These are phyloP conservation scores for Scaptomyza pallida DNA, from an alignment of 1,140 invertebrate genomes.

Conservation along the genomic window DNA sequence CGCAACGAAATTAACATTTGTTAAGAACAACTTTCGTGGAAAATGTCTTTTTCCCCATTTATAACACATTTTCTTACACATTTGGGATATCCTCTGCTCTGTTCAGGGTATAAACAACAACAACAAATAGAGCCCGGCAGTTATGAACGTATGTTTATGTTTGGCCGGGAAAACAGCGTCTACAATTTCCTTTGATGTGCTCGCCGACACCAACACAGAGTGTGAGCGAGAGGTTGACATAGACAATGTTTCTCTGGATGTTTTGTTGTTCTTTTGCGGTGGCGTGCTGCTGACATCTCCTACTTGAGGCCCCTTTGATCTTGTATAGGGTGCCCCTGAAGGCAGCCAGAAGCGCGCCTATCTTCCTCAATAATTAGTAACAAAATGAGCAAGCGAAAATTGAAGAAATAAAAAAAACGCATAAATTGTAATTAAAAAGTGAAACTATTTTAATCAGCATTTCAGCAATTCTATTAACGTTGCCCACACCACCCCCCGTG, in stretches of 20 bases:
- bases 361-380: constrained; percentile 71
- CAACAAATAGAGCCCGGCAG: constrained; percentile 42
- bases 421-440: constrained; percentile 82
- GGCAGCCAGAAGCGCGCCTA: constrained; percentile 4
- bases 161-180: constrained; percentile 67
- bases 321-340: constrained; percentile 19
- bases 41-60: neutral
- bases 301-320: constrained; percentile 68
- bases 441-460: constrained; percentile 80
- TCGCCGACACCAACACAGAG: constrained; percentile 17
- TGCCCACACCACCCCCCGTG: neutral
- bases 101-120: constrained; percentile 22
- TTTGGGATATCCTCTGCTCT: constrained; percentile 1
- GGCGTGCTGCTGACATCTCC: constrained; percentile 45
- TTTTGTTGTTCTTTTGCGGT: constrained; percentile 28
- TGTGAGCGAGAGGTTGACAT: neutral
- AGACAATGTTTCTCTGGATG: constrained; percentile 66
- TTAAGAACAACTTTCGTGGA: neutral
- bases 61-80: neutral
- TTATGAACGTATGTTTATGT: constrained; percentile 63
- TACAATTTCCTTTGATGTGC: constrained; percentile 76
- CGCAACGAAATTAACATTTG: neutral
- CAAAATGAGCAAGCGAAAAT: constrained; percentile 38
- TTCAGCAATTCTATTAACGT: constrained; percentile 77
- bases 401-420: constrained; percentile 8